Conservation (phyloP, 2,113 vertebrate species). For the Danionella cerebrum region DNA sequence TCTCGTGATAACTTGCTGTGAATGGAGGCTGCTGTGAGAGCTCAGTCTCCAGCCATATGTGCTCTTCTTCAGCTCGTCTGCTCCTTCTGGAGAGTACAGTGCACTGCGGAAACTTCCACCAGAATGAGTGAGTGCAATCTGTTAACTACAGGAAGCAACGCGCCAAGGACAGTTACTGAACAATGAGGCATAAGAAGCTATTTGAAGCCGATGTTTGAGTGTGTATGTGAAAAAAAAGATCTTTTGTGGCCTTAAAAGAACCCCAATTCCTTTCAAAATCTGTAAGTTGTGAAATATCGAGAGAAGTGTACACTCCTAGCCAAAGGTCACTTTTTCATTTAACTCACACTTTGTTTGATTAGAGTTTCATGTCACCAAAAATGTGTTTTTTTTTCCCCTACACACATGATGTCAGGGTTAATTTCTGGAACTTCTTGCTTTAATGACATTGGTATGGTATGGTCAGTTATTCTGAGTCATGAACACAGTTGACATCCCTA, state of each 20-base stretch:
- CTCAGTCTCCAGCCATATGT: conserved; percentile 35
- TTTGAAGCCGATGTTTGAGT: background rate
- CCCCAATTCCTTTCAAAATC: background rate
- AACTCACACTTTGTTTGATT: no score
- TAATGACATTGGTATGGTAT: no score
- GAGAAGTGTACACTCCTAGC: no score
- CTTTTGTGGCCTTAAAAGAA: background rate
- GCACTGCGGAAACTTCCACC: background rate
- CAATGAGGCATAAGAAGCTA: background rate
- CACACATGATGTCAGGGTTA: no score
- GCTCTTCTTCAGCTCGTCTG: background rate
- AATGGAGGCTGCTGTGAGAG: conserved; percentile 9
- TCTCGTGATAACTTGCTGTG: conserved; percentile 14
- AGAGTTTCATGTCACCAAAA: no score
- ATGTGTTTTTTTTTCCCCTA: no score
- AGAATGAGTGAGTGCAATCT: conserved; percentile 8
- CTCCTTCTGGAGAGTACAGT: background rate
- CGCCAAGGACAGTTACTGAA: conserved; percentile 4
- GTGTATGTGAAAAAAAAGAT: background rate
- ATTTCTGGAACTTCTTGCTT: no score
- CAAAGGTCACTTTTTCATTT: no score
- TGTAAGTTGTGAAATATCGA: no score
- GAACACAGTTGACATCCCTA: no score
- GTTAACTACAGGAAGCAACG: conserved; percentile 24
- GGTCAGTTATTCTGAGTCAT: no score